Evolutionary conservation across 1,140 invertebrate species (phyloP).

Genomic region (Tribolium castaneum): DNA sequence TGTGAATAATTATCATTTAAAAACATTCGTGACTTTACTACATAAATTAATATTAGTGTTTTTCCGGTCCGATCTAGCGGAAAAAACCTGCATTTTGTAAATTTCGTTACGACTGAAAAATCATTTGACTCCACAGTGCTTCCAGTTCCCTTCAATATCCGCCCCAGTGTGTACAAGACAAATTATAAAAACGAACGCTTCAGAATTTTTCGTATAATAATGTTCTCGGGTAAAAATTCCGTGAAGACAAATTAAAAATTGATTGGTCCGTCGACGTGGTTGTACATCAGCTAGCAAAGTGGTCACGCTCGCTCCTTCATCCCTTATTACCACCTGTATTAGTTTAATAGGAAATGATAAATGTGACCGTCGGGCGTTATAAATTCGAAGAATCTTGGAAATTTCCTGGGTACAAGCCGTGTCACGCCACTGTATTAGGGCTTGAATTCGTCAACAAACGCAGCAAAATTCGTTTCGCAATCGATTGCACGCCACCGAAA

Average conservation of each 20-base stretch:
- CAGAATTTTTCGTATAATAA: background rate
- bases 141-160: too few relatives aligned
- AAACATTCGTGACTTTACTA: too few relatives aligned
- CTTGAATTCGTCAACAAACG: background rate
- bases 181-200: background rate
- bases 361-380: conserved; percentile 14
- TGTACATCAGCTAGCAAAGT: conserved; percentile 7
- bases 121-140: too few relatives aligned
- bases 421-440: conserved; percentile 6
- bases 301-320: conserved; percentile 20
- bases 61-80: too few relatives aligned
- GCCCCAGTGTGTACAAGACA: background rate
- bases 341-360: conserved; percentile 24
- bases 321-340: conserved; percentile 35
- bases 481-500: conserved; percentile 1
- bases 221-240: conserved; percentile 12
- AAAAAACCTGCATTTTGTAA: too few relatives aligned
- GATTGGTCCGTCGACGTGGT: background rate
- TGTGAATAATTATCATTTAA: too few relatives aligned
- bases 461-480: conserved; percentile 10
- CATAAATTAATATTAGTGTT: too few relatives aligned
- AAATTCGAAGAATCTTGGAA: conserved; percentile 20
- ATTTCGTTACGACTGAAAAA: too few relatives aligned
- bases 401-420: background rate
- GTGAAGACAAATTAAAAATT: conserved; percentile 31